Evolutionary conservation across 2,888 invertebrate species (phyloP).

Genomic region (Nymphalis c-album): DNA sequence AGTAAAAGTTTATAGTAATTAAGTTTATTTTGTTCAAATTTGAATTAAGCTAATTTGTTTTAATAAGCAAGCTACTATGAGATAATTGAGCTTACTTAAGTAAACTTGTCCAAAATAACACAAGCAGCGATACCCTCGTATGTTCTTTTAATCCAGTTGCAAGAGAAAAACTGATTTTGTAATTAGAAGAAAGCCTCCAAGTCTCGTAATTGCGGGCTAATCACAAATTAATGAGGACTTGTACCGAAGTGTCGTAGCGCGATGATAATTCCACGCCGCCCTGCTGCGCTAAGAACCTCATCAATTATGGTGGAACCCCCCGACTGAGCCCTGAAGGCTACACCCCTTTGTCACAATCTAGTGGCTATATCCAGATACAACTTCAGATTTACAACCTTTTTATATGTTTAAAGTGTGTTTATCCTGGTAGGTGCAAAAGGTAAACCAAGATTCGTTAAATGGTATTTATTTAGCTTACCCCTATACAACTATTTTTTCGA

Average conservation of each 20-base stretch:
- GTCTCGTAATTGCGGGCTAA: slow-evolving; percentile 74
- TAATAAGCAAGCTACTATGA: no score
- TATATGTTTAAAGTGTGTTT: slow-evolving; percentile 27
- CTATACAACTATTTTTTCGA: no score
- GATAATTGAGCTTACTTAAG: no score
- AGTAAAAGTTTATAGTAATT: no score
- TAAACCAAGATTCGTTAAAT: no score
- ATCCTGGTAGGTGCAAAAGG: neutral
- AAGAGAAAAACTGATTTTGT: slow-evolving; percentile 72
- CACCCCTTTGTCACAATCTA: slow-evolving; percentile 52
- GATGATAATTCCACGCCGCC: slow-evolving; percentile 75
- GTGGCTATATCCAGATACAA: slow-evolving; percentile 40
- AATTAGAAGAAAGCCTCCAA: slow-evolving; percentile 73
- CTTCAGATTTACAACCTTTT: slow-evolving; percentile 37
- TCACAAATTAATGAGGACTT: slow-evolving; percentile 80
- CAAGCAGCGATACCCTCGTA: slow-evolving; percentile 11
- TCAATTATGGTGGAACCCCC: slow-evolving; percentile 77
- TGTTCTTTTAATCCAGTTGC: slow-evolving; percentile 31
- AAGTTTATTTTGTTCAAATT: no score
- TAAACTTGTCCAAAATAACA: neutral
- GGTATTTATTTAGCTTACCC: no score
- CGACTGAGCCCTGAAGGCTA: slow-evolving; percentile 53
- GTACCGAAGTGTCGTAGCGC: slow-evolving; percentile 71
- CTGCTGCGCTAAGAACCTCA: slow-evolving; percentile 80
- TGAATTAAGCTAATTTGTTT: no score